Base-by-base conservation (phyloP, 2,888 invertebrate genomes). In the Trissonchulus latispiculum region DNA sequence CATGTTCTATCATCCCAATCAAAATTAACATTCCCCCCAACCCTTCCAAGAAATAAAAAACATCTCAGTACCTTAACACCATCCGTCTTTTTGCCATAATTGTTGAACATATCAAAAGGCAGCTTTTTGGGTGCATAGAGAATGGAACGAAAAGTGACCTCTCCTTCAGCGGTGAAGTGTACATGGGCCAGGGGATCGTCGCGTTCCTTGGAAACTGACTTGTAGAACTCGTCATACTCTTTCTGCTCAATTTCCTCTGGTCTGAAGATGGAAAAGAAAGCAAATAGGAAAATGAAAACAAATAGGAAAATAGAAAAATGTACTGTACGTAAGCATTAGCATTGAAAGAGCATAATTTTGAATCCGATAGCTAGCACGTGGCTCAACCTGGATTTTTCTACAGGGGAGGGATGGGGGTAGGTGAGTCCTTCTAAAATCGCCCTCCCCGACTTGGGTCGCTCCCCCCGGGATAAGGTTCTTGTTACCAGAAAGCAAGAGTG, bases 161-260 rank as follows among this genome's bases (percentile, higher is more conserved):
- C 99, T 76, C 99, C 99, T 86, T 99, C 99, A 33, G 99, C 99
- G 76, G 94, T 89, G 85, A 99, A 99, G 86, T 99, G 99, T 2
- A 91, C 91, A 83, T 90, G 72, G 1, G 91, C 88, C 69, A 97
- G 85, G 15, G 95, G 94, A 71, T 90, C 89, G 74, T 90, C 88
- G 0, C 87, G 85, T 84, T 95, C 95, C 86, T 94, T 95, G 71
- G 95, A 95, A 79, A 99, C 88, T 36, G 91, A 89, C 85, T 93
- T 93, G 87, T 96, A 99, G 87, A 99, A 99, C 82, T 92, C 91
- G 76, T 88, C 88, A 86, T 99, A 99, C 84, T 99, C 97, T 15
- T 89, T 89, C 75, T 93, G 92, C 2, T 86, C 86, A 35, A 97
- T 92, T 64, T 95, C 93, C 36, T 86, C 82, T 0, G 91, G 89